These are phyloP conservation scores for Dilophus febrilis DNA, from an alignment of 2,888 invertebrate genomes.

Conservation along the genomic window DNA sequence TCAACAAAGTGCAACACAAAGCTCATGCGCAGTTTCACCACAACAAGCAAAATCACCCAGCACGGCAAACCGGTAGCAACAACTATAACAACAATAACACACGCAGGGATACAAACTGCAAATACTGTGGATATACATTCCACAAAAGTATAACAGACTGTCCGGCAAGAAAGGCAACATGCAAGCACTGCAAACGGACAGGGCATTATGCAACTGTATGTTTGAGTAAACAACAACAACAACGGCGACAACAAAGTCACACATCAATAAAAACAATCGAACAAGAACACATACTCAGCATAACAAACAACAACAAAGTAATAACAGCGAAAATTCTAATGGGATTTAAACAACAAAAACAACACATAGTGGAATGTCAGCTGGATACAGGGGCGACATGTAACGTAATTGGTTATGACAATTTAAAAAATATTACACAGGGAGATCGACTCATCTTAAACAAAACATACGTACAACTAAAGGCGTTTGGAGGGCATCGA, in stretches of 20 bases:
- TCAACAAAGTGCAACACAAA: no score
- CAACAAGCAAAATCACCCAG: no score
- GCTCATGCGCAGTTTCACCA: no score
- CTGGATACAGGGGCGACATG: neutral
- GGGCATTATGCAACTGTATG: neutral
- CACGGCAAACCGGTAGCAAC: no score
- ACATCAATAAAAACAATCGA: neutral
- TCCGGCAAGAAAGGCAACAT: no score
- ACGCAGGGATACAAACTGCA: no score
- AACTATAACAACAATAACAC: no score
- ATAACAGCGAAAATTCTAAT: neutral
- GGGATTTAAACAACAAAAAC: neutral
- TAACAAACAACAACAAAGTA: neutral
- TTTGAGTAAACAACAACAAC: neutral
- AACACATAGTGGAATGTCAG: neutral
- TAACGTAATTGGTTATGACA: neutral
- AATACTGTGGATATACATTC: no score
- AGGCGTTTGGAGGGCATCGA: neutral
- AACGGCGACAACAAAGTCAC: neutral
- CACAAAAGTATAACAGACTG: no score
- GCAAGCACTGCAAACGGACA: neutral
- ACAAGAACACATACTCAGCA: no score
- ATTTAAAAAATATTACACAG: neutral
- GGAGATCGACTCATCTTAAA: no score
- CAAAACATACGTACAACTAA: no score